Percentiles rank a stretch among this genome's conserved stretches.
phyloP scores from a whole-genome alignment of 2,888 invertebrate genomes.

The Dasypogon diadema region DNA sequence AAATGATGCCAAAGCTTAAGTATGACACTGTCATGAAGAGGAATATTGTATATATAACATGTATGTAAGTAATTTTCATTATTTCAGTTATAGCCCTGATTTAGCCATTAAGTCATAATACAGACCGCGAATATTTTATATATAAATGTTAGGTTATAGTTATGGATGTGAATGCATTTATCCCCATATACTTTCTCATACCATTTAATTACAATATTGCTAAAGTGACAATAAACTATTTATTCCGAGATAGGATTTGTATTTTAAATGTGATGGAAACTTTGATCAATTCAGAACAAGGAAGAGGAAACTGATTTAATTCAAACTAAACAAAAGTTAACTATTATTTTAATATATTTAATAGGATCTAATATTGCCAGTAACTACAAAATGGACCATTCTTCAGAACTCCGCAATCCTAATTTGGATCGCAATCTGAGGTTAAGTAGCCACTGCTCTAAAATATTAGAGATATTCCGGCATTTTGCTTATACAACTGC shows the following conservation, averaged over 20 bases:
- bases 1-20: constrained; percentile 48
- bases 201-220: constrained; percentile 52
- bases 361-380: too few species aligned
- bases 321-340: too few species aligned
- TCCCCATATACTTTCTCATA: constrained; percentile 50
- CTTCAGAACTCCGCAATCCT: too few species aligned
- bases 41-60: constrained; percentile 12
- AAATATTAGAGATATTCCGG: too few species aligned
- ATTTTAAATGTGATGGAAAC: too few species aligned
- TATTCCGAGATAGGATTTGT: constrained; percentile 47
- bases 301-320: too few species aligned
- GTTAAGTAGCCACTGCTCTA: too few species aligned
- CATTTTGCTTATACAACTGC: too few species aligned
- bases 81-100: constrained; percentile 24
- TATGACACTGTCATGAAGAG: constrained; percentile 31
- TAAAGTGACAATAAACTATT: constrained; percentile 55
- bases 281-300: too few species aligned
- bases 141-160: constrained; percentile 48
- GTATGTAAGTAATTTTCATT: constrained; percentile 22
- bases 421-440: too few species aligned
- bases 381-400: too few species aligned
- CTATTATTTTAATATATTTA: too few species aligned
- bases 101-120: constrained; percentile 30
- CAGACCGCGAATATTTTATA: constrained; percentile 51
- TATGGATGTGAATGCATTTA: constrained; percentile 51